Evolutionary conservation across 1,140 invertebrate species (phyloP).

Genomic region (Aleiodes sp.): DNA sequence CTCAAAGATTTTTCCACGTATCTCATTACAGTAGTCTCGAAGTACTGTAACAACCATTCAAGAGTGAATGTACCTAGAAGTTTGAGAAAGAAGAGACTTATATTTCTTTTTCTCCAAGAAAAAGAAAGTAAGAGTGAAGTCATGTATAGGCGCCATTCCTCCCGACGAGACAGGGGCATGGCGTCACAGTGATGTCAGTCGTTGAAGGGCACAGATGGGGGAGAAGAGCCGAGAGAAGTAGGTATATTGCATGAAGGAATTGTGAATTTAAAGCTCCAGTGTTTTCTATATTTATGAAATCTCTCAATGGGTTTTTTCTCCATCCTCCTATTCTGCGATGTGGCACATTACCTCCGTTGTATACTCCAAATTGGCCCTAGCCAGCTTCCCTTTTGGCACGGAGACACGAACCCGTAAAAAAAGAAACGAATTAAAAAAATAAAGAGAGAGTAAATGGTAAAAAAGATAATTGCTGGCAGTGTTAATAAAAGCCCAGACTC

Average conservation of each 20-base stretch:
- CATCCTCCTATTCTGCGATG: neutral
- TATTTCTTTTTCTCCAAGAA: neutral
- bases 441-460: slow-evolving; percentile 13
- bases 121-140: neutral
- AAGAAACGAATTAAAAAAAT: neutral
- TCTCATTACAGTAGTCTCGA: too few relatives aligned
- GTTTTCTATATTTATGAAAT: slow-evolving; percentile 13
- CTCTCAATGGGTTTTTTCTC: neutral
- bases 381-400: neutral
- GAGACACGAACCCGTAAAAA: too few relatives aligned
- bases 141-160: neutral
- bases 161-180: neutral
- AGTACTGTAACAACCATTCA: too few relatives aligned
- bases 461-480: slow-evolving; percentile 43
- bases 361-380: neutral
- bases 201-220: neutral
- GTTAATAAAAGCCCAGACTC: slow-evolving; percentile 35
- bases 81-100: too few relatives aligned
- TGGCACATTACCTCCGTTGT: neutral
- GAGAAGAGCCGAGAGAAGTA: slow-evolving; percentile 29
- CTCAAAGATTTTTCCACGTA: too few relatives aligned
- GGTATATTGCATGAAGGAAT: too few relatives aligned
- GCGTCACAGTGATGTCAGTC: neutral
- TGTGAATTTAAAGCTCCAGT: slow-evolving; percentile 39
- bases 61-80: neutral